Percentiles rank a stretch among this genome's conserved stretches.
Evolutionary conservation across 2,113 vertebrate genomes (phyloP).

Genomic region (Cochlearius cochlearius): DNA sequence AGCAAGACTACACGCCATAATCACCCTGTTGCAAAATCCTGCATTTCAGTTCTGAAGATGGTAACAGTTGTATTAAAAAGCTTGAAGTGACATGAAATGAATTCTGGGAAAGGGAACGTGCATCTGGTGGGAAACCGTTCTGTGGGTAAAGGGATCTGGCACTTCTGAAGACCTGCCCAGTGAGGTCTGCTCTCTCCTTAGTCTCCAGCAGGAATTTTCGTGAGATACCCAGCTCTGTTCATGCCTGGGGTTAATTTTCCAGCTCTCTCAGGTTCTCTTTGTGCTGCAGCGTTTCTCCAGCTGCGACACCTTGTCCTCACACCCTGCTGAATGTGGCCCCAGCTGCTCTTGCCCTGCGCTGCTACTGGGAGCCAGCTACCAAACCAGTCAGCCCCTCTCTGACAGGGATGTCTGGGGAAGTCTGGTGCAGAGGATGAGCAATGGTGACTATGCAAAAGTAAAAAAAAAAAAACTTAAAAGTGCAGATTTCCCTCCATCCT

Average conservation of each 20-base stretch:
- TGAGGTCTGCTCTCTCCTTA: accelerated
- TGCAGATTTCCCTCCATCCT: background rate
- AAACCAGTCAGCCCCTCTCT: background rate
- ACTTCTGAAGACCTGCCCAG: background rate
- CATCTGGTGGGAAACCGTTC: background rate
- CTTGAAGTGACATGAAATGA: background rate
- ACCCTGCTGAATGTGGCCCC: accelerated
- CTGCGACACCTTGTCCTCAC: accelerated
- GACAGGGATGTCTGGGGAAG: background rate
- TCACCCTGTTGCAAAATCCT: background rate
- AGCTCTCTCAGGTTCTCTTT: background rate
- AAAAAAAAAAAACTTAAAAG: background rate
- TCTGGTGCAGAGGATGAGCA: background rate
- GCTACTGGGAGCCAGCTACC: background rate
- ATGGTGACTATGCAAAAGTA: background rate
- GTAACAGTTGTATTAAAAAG: background rate
- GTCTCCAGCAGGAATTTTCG: background rate
- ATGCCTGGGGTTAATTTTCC: background rate
- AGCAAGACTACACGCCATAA: background rate
- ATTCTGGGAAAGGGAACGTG: accelerated
- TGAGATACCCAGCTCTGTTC: background rate
- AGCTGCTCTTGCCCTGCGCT: background rate
- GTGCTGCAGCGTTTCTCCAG: background rate
- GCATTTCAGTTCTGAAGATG: background rate
- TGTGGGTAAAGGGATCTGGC: background rate